Base-by-base conservation (phyloP, 2,113 vertebrate genomes). In the Neodon shergylaensis region DNA sequence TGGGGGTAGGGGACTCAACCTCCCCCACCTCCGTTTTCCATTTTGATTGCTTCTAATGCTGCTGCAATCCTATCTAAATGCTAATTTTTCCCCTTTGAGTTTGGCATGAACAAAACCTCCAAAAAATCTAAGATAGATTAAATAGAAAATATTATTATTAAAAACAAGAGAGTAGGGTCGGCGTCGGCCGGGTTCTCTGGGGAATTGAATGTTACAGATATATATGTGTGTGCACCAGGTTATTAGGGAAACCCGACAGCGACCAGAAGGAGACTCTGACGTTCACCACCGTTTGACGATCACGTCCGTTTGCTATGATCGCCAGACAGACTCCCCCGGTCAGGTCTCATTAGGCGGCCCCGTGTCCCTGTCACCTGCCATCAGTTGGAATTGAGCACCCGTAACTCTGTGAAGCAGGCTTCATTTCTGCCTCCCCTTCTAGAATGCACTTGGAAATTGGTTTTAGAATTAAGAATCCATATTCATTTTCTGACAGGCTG, bases 21-120 rank as follows among this genome's bases (percentile, higher is more conserved):
- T 52, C 87, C 92, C 54, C 72, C 58, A 89, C 74, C 72, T 81
- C 83, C 0, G 44, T 91, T 96, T 96, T 96, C 92, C 91, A 96
- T 96, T 91, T 95, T 96, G 73, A 95, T 97, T 94, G 95, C 96
- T 95, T 97, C 95, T 96, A 97, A 98, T 96, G 97, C 94, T 58
- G 68, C 39, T 68, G 86, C 97, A 92, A 97, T 96, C 85, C 97
- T 92, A 98, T 98, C 97, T 98, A 98, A 98, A 98, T 98, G 97
- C 97, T 98, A 98, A 98, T 98, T 96, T 94, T 94, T 85, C 3
- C 21, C 72, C 86, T 96, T 90, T 95, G 95, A 95, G 89, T 97
- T 95, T 88, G 58, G 63, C 86, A 96, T 84, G 94, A 96, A 95
- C 95, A 93, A 95, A 97, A 90, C 86, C 89, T 86, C 90, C 89